Evolutionary conservation across 2,888 invertebrate species (phyloP).

Genomic region (Aspidapion aeneum): DNA sequence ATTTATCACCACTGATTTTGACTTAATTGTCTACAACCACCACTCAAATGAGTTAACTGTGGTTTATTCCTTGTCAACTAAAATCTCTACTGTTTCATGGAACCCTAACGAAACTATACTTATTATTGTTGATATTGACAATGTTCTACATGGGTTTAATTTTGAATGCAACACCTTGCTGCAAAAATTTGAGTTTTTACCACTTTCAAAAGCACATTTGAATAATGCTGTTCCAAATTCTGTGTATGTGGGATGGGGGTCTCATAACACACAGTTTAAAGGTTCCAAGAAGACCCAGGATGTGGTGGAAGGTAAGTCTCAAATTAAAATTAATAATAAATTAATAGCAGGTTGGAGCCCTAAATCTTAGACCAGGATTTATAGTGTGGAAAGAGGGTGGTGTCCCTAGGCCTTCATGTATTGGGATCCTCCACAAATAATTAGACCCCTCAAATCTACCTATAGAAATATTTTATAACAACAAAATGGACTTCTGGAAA

Average conservation of each 20-base stretch:
- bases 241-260: slow-evolving; percentile 93
- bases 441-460: too few relatives aligned
- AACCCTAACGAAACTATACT: slow-evolving; percentile 27
- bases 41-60: slow-evolving; percentile 2
- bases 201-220: not conserved
- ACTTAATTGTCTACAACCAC: slow-evolving; percentile 18
- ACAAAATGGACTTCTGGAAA: too few relatives aligned
- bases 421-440: too few relatives aligned
- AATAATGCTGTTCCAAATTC: slow-evolving; percentile 57
- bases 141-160: slow-evolving; percentile 20
- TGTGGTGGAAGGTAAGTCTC: slow-evolving; percentile 30
- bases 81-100: slow-evolving; percentile 24
- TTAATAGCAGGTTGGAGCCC: not conserved
- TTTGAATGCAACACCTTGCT: slow-evolving; percentile 2
- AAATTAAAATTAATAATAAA: not conserved
- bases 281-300: slow-evolving; percentile 64
- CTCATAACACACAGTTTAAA: slow-evolving; percentile 93
- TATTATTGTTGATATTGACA: slow-evolving; percentile 20
- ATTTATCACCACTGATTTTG: not conserved
- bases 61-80: slow-evolving; percentile 7
- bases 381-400: too few relatives aligned
- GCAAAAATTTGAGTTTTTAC: slow-evolving; percentile 6
- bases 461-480: too few relatives aligned
- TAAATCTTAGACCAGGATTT: not conserved
- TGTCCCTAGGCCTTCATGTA: too few relatives aligned